Evolutionary conservation across 2,797 vertebrate species (phyloP), one percentile per base, ranked within the genome.

Genomic region (Xyrichtys novacula): DNA sequence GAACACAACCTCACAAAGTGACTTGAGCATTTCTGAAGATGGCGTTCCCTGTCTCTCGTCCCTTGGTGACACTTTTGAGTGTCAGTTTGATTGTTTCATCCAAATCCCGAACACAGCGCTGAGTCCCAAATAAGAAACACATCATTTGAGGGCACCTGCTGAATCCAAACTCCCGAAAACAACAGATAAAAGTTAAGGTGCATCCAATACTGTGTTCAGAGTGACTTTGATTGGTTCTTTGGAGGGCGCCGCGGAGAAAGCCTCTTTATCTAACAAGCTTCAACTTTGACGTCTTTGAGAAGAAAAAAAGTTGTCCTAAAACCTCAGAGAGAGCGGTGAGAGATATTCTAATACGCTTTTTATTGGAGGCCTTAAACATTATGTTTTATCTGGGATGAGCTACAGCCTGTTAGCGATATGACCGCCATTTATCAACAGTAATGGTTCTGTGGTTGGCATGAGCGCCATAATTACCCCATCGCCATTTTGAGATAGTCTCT

Each of bases 391-490:
- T 28, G 7, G 22, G 29, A 6, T 56, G 65, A 72, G 54, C 40
- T 52, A 20, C 22, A 55, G 60, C 20, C 32, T 62, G 50, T 48
- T 39, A 64, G 58, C 28, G 39, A 57, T 69, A 17, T 57, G 52
- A 86, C 68, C 47, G 22, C 50, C 9, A 76, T 74, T 68, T 56
- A 62, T 83, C 36, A 36, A 14, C 1, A 75, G 40, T 65, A 62
- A 68, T 34, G 50, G 26, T 46, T 63, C 49, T 61, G 42, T 28
- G 29, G 57, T 47, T 69, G 56, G 31, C n/a, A 43, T 47, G n/a
- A 56, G 38, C 55, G 46, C 52, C 10, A 46, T 71, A 62, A 83
- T 62, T 56, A 61, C 31, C 55, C 62, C 19, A 65, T 61, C 66
- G 61, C 29, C n/a, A 63, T 60, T 39, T 70, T 50, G 52, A 68